Evolutionary conservation across 2,113 vertebrate genomes (phyloP).

Genomic region (Pseudopipra pipra): DNA sequence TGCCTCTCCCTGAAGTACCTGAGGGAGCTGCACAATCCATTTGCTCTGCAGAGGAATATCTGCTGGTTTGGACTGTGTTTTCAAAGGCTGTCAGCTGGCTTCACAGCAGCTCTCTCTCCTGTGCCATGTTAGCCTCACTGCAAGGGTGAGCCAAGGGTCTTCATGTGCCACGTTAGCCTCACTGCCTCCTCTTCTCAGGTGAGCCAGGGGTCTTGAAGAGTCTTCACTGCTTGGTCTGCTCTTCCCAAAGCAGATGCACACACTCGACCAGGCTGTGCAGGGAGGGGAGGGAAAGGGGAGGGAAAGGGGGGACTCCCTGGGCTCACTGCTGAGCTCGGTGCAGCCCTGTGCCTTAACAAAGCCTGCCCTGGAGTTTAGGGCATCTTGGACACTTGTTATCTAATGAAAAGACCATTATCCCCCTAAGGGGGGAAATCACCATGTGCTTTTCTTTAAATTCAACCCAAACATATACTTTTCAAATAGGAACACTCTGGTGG

Average conservation of each 20-base stretch:
- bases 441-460: conserved; percentile 79
- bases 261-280: background rate
- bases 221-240: background rate
- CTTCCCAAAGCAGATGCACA: background rate
- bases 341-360: background rate
- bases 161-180: fast-evolving
- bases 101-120: too few species aligned
- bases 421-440: conserved; percentile 48
- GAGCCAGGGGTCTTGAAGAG: background rate
- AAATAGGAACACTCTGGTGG: conserved; percentile 43
- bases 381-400: conserved; percentile 44
- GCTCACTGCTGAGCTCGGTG: background rate
- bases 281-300: background rate
- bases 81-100: background rate
- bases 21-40: background rate
- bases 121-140: fast-evolving
- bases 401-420: conserved; percentile 76
- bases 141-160: background rate
- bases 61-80: background rate
- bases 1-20: background rate
- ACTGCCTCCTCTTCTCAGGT: background rate
- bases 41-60: background rate
- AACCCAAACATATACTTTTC: conserved; percentile 76
- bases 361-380: background rate
- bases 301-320: background rate